Evolutionary conservation across 64 coral and sea anemone genomes (phyloP).

Genomic region (Actinia tenebrosa): DNA sequence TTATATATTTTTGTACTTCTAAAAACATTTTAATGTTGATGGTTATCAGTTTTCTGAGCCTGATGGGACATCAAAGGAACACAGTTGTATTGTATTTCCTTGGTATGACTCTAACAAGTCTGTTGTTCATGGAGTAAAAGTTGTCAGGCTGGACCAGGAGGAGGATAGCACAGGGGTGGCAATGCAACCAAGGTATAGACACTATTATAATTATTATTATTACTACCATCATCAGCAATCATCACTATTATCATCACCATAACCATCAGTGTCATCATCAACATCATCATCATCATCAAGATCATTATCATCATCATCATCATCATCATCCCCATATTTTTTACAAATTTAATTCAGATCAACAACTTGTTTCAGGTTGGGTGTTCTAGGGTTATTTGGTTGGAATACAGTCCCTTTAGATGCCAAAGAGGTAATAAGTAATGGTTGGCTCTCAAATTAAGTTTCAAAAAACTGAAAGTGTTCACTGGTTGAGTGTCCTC

Average conservation of each 20-base stretch:
- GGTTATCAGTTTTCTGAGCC: constrained; percentile 45
- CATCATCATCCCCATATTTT: neutral
- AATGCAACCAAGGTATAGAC: constrained; percentile 16
- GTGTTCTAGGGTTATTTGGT: constrained; percentile 82
- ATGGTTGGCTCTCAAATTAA: neutral
- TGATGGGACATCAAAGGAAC: constrained; percentile 29
- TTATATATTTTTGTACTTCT: too few relatives aligned
- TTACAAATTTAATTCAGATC: too few relatives aligned
- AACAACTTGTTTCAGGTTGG: constrained; percentile 47
- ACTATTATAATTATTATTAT: neutral
- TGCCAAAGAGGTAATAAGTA: constrained; percentile 66
- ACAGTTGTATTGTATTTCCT: constrained; percentile 54
- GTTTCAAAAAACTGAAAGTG: too few relatives aligned
- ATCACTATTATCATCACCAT: neutral
- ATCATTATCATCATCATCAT: neutral
- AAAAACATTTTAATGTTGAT: too few relatives aligned
- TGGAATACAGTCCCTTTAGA: constrained; percentile 79
- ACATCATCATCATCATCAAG: neutral
- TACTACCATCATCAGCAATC: neutral
- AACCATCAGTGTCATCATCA: neutral
- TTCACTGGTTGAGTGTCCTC: too few relatives aligned
- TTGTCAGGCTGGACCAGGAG: constrained; percentile 33
- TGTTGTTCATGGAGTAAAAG: constrained; percentile 45
- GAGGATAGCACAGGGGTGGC: neutral
- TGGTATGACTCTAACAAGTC: constrained; percentile 57